Percentiles rank a stretch among this genome's conserved stretches.
These are phyloP conservation scores for Prochilodus magdalenae DNA, from an alignment of 2,113 vertebrate species.

Conservation along the genomic window DNA sequence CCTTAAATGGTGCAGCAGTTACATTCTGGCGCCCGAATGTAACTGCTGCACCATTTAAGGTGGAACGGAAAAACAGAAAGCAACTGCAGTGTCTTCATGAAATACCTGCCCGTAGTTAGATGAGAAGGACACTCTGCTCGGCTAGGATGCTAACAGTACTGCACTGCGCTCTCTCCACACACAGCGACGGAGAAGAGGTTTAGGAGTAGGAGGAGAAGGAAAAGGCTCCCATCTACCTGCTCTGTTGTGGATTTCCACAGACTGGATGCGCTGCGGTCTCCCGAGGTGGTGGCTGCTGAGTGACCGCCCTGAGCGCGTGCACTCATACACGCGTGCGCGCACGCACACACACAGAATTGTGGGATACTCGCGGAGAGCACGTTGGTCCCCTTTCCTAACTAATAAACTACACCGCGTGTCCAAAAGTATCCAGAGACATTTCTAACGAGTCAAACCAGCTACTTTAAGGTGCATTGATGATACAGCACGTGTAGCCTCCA, in stretches of 20 bases:
- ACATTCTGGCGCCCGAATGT: too few relatives aligned
- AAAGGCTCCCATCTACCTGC: conserved; percentile 5
- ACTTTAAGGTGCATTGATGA: neutral
- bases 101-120: too few relatives aligned
- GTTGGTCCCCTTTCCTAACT: neutral
- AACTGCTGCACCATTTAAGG: too few relatives aligned
- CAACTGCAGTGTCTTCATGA: too few relatives aligned
- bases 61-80: too few relatives aligned
- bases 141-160: neutral
- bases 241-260: neutral
- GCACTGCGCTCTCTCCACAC: neutral
- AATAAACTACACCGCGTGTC: neutral
- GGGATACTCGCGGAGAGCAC: conserved; percentile 44
- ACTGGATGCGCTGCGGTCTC: conserved; percentile 24
- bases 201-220: neutral
- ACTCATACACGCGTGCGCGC: neutral
- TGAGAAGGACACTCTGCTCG: too few relatives aligned
- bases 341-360: conserved; percentile 46
- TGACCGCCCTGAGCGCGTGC: conserved; percentile 29
- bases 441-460: too few relatives aligned
- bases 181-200: neutral
- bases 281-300: conserved; percentile 23
- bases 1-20: too few relatives aligned
- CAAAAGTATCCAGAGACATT: neutral
- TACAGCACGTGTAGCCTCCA: neutral